A percentile compares a stretch with the other conserved stretches of the same genome.
These are phyloP conservation scores for Hafferia zeledoni DNA, from an alignment of 2,797 vertebrate species.

Conservation along the genomic window DNA sequence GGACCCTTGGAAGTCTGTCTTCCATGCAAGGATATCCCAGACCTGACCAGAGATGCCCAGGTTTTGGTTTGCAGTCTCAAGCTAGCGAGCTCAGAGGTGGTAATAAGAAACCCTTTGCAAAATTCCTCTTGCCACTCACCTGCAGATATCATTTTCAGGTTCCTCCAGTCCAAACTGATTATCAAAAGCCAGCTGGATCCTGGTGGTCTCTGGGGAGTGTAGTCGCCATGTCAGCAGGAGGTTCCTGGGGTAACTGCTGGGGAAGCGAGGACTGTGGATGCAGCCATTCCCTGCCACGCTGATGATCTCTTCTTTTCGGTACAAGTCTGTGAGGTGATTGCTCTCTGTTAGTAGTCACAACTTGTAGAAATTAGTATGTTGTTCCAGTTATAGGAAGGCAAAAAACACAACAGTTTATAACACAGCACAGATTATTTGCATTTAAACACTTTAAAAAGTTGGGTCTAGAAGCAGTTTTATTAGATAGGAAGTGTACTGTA, in stretches of 20 bases:
- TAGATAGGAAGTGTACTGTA: not conserved
- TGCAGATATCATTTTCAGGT: conserved; percentile 91
- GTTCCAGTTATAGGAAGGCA: conserved; percentile 78
- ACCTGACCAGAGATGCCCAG: rapidly evolving
- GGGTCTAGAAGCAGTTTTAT: not conserved
- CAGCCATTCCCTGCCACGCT: conserved; percentile 83
- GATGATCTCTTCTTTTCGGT: conserved; percentile 90
- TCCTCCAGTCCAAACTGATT: conserved; percentile 93
- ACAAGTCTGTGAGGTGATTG: conserved; percentile 96
- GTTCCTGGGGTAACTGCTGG: conserved; percentile 92
- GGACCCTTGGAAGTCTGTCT: not conserved
- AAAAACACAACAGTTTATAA: conserved; percentile 73
- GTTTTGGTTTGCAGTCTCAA: not conserved
- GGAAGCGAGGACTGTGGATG: conserved; percentile 93
- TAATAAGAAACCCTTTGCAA: not conserved
- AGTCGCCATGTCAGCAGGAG: conserved; percentile 93
- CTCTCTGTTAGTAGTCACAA: conserved; percentile 92
- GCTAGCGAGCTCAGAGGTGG: rapidly evolving
- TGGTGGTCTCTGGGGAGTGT: conserved; percentile 83
- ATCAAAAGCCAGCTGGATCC: conserved; percentile 92
- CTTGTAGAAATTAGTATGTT: conserved; percentile 88
- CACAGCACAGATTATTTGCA: conserved; percentile 38
- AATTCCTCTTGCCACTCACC: conserved; percentile 76
- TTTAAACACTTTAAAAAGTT: not conserved
- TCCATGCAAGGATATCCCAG: not conserved